phyloP scores from a whole-genome alignment of 2,888 invertebrate species.

The Vesta saturnalis region DNA sequence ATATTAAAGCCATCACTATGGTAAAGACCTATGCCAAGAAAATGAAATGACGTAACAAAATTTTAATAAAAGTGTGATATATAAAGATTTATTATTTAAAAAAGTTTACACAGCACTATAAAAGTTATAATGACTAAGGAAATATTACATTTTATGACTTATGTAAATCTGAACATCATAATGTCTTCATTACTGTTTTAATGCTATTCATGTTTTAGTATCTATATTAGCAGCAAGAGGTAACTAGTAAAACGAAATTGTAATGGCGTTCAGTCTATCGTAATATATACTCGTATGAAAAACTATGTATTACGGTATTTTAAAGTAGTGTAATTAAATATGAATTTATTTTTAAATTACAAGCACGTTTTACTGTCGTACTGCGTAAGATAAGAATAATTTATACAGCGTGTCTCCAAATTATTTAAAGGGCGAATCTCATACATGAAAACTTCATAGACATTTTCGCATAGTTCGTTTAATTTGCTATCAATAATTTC shows the following conservation, averaged over 20 bases:
- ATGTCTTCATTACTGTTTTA: background rate
- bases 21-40: background rate
- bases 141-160: background rate
- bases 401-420: constrained; percentile 1
- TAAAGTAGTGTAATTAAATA: background rate
- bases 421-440: background rate
- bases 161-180: background rate
- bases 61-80: background rate
- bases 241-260: too few relatives aligned
- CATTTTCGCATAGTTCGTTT: too few relatives aligned
- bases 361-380: background rate
- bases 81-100: background rate
- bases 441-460: too few relatives aligned
- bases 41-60: background rate
- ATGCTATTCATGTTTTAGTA: too few relatives aligned
- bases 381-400: background rate
- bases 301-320: background rate
- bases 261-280: background rate
- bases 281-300: background rate
- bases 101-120: background rate
- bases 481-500: too few relatives aligned
- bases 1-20: background rate
- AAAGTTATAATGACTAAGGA: background rate
- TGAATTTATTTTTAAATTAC: background rate
- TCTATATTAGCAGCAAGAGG: too few relatives aligned